Percentiles rank a stretch among this genome's conserved stretches.
Evolutionary conservation across 2,113 vertebrate species (phyloP).

Genomic region (Narcine bancroftii): DNA sequence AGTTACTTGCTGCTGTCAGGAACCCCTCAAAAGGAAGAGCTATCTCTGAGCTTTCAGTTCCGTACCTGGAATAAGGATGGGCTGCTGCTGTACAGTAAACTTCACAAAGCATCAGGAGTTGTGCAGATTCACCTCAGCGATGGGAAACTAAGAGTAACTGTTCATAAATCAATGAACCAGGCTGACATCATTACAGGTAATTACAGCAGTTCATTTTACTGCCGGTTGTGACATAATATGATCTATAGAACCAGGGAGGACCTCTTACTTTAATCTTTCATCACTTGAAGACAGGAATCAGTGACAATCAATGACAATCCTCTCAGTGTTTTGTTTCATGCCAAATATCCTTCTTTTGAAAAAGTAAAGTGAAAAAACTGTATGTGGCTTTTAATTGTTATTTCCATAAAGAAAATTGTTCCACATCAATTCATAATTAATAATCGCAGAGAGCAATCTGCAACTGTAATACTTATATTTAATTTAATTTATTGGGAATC

Average conservation of each 20-base stretch:
- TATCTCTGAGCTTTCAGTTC: slow-evolving; percentile 71
- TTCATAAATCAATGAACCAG: slow-evolving; percentile 62
- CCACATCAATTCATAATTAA: neutral
- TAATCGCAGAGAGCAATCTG: neutral
- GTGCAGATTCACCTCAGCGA: slow-evolving; percentile 69
- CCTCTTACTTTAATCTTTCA: neutral
- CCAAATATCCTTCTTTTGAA: neutral
- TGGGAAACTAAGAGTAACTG: slow-evolving; percentile 62
- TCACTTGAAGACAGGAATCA: neutral
- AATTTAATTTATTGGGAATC: slow-evolving; percentile 10
- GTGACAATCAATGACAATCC: neutral
- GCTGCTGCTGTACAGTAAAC: slow-evolving; percentile 66
- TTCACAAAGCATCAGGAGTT: slow-evolving; percentile 53
- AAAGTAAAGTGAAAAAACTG: neutral
- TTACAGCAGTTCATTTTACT: neutral
- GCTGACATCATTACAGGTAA: slow-evolving; percentile 72
- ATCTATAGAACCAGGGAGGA: neutral
- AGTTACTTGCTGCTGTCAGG: slow-evolving; percentile 65
- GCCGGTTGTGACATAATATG: neutral
- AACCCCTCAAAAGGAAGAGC: slow-evolving; percentile 46
- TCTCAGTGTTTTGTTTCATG: no score
- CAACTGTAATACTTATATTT: neutral
- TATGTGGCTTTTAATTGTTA: neutral
- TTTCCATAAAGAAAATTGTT: neutral
- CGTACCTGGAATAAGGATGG: slow-evolving; percentile 84